phyloP scores from a whole-genome alignment of 1,140 invertebrate genomes.

The Macrobrachium nipponense region DNA sequence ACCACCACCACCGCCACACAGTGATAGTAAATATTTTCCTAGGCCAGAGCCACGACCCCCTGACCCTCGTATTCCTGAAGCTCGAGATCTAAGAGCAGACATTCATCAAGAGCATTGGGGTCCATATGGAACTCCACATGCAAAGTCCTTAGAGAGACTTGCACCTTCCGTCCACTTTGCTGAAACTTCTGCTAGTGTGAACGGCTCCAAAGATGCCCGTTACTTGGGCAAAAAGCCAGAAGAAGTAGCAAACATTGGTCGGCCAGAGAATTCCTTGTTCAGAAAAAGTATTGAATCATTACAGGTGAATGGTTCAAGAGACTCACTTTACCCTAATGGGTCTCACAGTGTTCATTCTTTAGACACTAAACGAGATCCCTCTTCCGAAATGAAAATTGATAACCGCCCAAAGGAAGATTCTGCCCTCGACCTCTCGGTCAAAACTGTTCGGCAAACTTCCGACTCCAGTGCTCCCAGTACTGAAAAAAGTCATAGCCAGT shows the following conservation, averaged over 20 bases:
- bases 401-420: constrained; percentile 61
- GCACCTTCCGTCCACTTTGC: constrained; percentile 55
- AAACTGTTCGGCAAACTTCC: constrained; percentile 65
- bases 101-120: constrained; percentile 20
- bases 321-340: constrained; percentile 46
- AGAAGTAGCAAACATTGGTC: constrained; percentile 18
- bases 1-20: constrained; percentile 17
- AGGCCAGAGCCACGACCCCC: constrained; percentile 30
- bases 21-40: constrained; percentile 27
- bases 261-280: constrained; percentile 34
- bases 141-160: constrained; percentile 42
- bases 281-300: constrained; percentile 27
- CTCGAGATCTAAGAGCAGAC: constrained; percentile 25
- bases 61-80: constrained; percentile 35
- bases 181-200: constrained; percentile 32
- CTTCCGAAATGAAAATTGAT: constrained; percentile 8
- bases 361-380: constrained; percentile 26
- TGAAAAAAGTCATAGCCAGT: constrained; percentile 48
- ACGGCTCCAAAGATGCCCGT: constrained; percentile 52
- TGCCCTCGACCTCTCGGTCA: constrained; percentile 65
- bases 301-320: constrained; percentile 50
- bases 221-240: constrained; percentile 36
- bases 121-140: constrained; percentile 32
- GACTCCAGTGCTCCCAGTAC: constrained; percentile 64
- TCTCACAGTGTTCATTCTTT: constrained; percentile 39